A percentile compares a stretch with the other conserved stretches of the same genome.
These are phyloP conservation scores for Oryctolagus cuniculus DNA, from an alignment of 2,113 vertebrate genomes.

Conservation along the genomic window mOryCun1.1 NC_091437.1:52066501-52067000, in stretches of 20 bases:
- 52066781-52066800: not conserved
- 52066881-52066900: not conserved
- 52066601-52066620: not conserved
- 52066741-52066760: not conserved
- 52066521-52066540: not conserved
- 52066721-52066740: not conserved
- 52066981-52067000: not conserved
- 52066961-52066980: not conserved
- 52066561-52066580: fast-evolving
- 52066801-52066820: not conserved
- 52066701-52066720: not conserved
- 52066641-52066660: not conserved
- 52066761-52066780: not conserved
- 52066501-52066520: not conserved
- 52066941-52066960: not conserved
- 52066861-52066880: not conserved
- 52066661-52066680: too few relatives aligned
- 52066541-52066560: not conserved
- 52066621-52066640: not conserved
- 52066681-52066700: too few relatives aligned
- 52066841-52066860: not conserved
- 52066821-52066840: not conserved
- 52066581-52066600: not conserved
- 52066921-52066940: not conserved
- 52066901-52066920: not conserved